Evolutionary conservation across 2,888 invertebrate genomes (phyloP).

Genomic region (Trachelus troglodyta): DNA sequence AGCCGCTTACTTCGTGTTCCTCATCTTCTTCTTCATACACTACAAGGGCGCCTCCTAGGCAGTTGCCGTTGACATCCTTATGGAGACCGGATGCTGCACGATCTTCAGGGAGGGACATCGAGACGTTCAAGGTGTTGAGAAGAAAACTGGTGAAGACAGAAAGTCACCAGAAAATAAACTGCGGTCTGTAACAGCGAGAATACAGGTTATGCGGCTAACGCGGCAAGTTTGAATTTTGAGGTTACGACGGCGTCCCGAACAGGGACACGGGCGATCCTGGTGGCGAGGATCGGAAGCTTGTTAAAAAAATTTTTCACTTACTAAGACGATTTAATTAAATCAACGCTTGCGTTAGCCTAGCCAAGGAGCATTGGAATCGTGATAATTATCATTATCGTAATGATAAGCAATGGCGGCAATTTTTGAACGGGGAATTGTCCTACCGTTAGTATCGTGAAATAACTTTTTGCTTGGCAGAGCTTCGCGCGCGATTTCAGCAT

Average conservation of each 20-base stretch:
- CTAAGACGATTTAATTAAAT: background rate
- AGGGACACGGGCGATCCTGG: background rate
- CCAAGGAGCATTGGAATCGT: background rate
- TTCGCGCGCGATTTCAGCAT: background rate
- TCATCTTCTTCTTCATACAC: slow-evolving; percentile 95
- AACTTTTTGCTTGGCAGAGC: background rate
- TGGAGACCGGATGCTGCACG: background rate
- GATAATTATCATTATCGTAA: background rate
- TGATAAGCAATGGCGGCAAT: background rate
- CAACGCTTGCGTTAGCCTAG: background rate
- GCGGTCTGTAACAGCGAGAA: background rate
- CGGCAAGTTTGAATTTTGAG: background rate
- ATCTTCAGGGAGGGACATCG: background rate
- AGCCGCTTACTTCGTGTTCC: slow-evolving; percentile 91
- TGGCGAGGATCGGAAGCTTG: background rate
- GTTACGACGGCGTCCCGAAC: background rate
- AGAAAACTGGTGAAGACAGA: background rate
- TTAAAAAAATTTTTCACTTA: background rate
- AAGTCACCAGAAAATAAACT: background rate
- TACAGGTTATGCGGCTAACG: background rate
- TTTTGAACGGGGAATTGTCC: background rate
- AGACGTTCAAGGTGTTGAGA: background rate
- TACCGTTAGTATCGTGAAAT: background rate
- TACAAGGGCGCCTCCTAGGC: slow-evolving; percentile 86
- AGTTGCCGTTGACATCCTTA: slow-evolving; percentile 35